These are phyloP conservation scores for Vanacampus margaritifer DNA, from an alignment of 2,113 vertebrate genomes.

Conservation along the genomic window DNA sequence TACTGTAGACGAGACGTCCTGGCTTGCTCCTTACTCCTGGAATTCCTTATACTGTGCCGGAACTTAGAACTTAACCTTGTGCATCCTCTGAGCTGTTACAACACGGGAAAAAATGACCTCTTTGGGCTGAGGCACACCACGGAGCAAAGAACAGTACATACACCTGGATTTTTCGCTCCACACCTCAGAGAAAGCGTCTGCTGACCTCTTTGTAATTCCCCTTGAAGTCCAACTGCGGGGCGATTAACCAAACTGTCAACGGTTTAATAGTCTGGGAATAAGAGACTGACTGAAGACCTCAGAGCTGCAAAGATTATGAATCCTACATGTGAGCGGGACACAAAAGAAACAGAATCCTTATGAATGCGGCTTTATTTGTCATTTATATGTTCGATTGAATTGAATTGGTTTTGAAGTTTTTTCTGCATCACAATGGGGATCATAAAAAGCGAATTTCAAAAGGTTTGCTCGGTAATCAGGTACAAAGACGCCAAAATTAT, in stretches of 20 bases:
- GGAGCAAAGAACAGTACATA: slow-evolving; percentile 15
- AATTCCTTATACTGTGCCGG: slow-evolving; percentile 22
- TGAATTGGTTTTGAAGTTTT: not conserved
- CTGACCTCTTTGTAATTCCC: slow-evolving; percentile 43
- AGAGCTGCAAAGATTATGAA: slow-evolving; percentile 40
- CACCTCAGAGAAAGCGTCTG: slow-evolving; percentile 42
- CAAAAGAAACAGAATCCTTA: slow-evolving; percentile 27
- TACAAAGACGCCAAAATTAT: no score
- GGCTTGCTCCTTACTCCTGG: slow-evolving; percentile 21
- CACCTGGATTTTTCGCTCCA: slow-evolving; percentile 29
- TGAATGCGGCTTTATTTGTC: slow-evolving; percentile 1
- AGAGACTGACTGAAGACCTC: slow-evolving; percentile 52
- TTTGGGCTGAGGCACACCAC: slow-evolving; percentile 20
- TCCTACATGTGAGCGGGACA: slow-evolving; percentile 23
- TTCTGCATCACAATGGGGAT: no score
- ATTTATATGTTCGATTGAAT: not conserved
- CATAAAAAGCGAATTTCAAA: not conserved
- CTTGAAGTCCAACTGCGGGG: slow-evolving; percentile 54
- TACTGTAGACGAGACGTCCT: slow-evolving; percentile 22
- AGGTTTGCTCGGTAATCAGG: not conserved
- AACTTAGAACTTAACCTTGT: slow-evolving; percentile 66
- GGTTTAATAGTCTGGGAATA: slow-evolving; percentile 61
- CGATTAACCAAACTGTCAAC: slow-evolving; percentile 66
- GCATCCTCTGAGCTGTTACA: slow-evolving; percentile 24
- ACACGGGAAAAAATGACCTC: slow-evolving; percentile 30